Base-by-base conservation (phyloP, 1,140 invertebrate species). In the Reticulitermes speratus region DNA sequence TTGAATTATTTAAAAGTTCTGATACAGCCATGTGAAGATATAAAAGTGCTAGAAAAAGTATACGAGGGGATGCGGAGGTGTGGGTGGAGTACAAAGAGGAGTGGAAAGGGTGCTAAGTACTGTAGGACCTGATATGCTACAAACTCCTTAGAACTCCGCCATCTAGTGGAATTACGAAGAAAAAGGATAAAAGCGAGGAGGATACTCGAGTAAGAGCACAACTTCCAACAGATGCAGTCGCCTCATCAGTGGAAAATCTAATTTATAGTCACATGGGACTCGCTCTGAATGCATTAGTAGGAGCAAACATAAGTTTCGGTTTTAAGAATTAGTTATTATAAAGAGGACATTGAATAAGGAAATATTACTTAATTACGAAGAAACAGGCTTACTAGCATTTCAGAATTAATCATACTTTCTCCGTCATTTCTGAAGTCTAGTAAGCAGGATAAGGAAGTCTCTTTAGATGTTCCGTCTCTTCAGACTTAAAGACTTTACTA, bases 1-100 rank as follows among this genome's bases (percentile, higher is more conserved):
- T 19, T 84, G 83, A 84, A 84, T 84, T 84, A 84, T 84, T 84
- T 84, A 84, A 84, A 84, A 84, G 83, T 44, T 44, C 83, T 84
- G 83, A 30, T 84, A 44, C 83, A 52, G 32, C n/a, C 44, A 84
- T 84, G 48, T 44, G 83, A 84, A 84, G 83, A 84, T 84, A 84
- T 84, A 84, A 84, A 84, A 84, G 83, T 84, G 83, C n/a, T 44
- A 84, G 83, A 44, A 84, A 83, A 84, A 84, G 25, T 44, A 25
- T 9, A 84, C 2, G 30, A 21, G n/a, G 45, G 82, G 23, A 84
- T 9, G 25, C 3, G 12, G 65, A 25, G 65, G n/a, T 8, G n/a
- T 25, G n/a, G 65, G n/a, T n/a, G 9, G 11, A 30, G 25, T 8
- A 75, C n/a, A n/a, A 75, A n/a, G 52, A 21, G 65, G 65, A 16